Evolutionary conservation across 2,113 vertebrate genomes (phyloP).

Genomic region (Carassius auratus): DNA sequence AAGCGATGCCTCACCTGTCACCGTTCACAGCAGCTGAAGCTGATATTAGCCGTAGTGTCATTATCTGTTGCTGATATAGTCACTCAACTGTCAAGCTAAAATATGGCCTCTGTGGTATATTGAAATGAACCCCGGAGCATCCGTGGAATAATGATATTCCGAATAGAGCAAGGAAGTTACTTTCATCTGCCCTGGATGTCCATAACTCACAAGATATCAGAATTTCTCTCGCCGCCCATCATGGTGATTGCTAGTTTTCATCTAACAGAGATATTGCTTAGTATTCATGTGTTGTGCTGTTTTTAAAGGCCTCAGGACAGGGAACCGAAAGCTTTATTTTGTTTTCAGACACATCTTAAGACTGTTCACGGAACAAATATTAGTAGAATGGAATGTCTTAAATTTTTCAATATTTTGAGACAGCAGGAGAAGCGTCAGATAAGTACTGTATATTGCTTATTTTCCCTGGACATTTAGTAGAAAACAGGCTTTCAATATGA

Average conservation of each 20-base stretch:
- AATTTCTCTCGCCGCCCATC: slow-evolving; percentile 34
- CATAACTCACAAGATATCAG: slow-evolving; percentile 46
- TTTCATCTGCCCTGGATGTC: slow-evolving; percentile 28
- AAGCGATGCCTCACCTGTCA: slow-evolving; percentile 10
- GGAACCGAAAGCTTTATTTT: background rate
- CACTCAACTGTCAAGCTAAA: slow-evolving; percentile 48
- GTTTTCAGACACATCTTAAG: background rate
- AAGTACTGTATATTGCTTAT: slow-evolving; percentile 17
- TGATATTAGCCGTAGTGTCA: slow-evolving; percentile 39
- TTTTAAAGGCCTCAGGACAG: slow-evolving; percentile 36
- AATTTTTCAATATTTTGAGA: slow-evolving; percentile 4
- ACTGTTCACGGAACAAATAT: slow-evolving; percentile 15
- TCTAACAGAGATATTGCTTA: slow-evolving; percentile 46
- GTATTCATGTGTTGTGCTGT: slow-evolving; percentile 45
- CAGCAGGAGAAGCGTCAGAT: slow-evolving; percentile 20
- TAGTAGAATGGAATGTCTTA: background rate
- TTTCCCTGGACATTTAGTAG: slow-evolving; percentile 19
- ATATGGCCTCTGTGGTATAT: slow-evolving; percentile 27
- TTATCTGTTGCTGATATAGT: slow-evolving; percentile 43
- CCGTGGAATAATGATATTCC: slow-evolving; percentile 48
- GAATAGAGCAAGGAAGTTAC: slow-evolving; percentile 27
- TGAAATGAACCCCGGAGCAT: slow-evolving; percentile 42
- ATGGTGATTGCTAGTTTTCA: slow-evolving; percentile 50
- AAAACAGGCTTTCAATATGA: slow-evolving; percentile 3
- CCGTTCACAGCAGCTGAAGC: background rate